Evolutionary conservation across 2,888 invertebrate genomes (phyloP).

Genomic region (Macrosiphum euphorbiae): DNA sequence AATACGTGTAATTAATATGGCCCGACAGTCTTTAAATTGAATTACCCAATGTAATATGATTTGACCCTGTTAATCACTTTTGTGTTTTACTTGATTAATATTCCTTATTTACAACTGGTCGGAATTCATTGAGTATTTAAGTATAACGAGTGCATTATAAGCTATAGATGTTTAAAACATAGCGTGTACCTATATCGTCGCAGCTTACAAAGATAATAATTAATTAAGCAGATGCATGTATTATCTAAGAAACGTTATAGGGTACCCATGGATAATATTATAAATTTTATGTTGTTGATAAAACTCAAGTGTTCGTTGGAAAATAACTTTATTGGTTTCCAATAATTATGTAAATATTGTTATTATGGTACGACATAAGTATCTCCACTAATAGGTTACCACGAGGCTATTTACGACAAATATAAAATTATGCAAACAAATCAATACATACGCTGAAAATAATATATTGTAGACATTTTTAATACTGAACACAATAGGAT

Average conservation of each 20-base stretch:
- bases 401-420: background rate
- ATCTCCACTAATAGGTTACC: background rate
- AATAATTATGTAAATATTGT: background rate
- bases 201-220: background rate
- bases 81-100: background rate
- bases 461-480: background rate
- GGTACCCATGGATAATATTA: background rate
- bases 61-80: background rate
- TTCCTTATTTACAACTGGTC: background rate
- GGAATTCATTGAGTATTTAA: background rate
- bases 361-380: background rate
- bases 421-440: constrained; percentile 17
- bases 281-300: background rate
- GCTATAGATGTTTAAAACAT: constrained; percentile 4
- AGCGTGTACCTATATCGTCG: background rate
- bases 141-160: background rate
- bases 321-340: background rate
- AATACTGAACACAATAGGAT: background rate
- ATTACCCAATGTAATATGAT: background rate
- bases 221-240: background rate
- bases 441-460: background rate
- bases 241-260: background rate
- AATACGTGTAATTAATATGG: constrained; percentile 8
- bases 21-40: background rate
- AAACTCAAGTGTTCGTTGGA: background rate